Evolutionary conservation across 2,888 invertebrate species (phyloP), one percentile per base, ranked within the genome.

Genomic region (Nymphalis c-album): DNA sequence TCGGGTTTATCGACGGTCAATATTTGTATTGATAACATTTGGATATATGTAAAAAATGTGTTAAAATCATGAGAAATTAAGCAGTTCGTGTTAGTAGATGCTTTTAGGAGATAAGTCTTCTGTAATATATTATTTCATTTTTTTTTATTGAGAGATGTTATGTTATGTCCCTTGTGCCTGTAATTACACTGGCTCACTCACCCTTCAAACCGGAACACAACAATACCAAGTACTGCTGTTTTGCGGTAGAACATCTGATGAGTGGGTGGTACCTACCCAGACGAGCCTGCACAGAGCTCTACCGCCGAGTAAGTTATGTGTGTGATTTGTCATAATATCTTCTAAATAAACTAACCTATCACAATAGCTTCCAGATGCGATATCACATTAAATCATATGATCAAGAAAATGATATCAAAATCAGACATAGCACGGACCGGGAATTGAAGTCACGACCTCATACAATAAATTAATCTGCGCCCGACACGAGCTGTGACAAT

Each of bases 401-500:
- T 48, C 58, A 64, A 31, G 26, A 64, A 60, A 64, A 60, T 18
- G 60, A 48, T 61, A 67, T 67, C 57, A 64, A 63, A 55, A 62
- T 62, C 62, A 22, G 59, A 58, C 64, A 18, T 59, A 17, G 58
- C 62, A 63, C 48, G 55, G 40, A n/a, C 55, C 40, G 67, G 69
- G 71, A 71, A 70, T 71, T 71, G 71, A 70, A 71, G 59, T 60
- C 64, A 47, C 40, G 64, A 71, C 72, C 68, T 60, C 31, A 63
- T 67, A 46, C 61, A 64, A 72, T 72, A 71, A 71, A 72, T 72
- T 72, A 72, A 72, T 72, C 62, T 60, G 72, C 59, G 57, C 64
- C 35, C 50, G 67, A 67, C 60, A 60, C 61, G 40, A 40, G 40
- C 40, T 40, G 10, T 58, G 57, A 57, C 67, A 64, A 70, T 31